Evolutionary conservation across 1,140 invertebrate species (phyloP), one percentile per base, ranked within the genome.

Genomic region (Caenorhabditis tropicalis): DNA sequence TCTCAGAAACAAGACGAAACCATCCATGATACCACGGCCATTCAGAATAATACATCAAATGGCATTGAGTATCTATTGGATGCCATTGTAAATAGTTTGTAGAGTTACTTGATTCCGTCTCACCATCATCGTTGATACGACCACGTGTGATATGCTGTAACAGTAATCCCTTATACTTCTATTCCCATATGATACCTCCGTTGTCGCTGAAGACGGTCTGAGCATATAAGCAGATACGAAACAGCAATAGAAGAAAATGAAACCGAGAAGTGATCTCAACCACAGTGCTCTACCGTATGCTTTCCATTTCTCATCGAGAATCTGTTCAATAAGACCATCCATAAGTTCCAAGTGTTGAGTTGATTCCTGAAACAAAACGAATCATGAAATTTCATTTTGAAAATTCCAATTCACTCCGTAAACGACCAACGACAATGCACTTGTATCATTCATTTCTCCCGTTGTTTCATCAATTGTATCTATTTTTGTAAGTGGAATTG

Each of bases 221-320:
- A 70, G 87, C 89, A 90, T 90, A 82, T 90, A 90, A 1, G 89
- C 89, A 27, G 82, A 85, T 53, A 89, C 90, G 56, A 87, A 88
- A 53, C 91, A 82, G 49, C 83, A 43, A 80, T 89, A 90, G 51
- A 89, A 90, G 27, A 90, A 82, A 33, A 86, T 31, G 74, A 90
- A 90, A 21, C 80, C 82, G 21, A 85, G 19, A 19, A 90, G 49
- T 27, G 89, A 90, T 53, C 53, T 85, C 43, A 79, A 60, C 90
- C 81, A 83, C 43, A 65, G 39, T 21, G 27, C 56, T 74, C 39
- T 82, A 43, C 81, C 83, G 33, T 53, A 86, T n/a, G 83, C 48
- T 88, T 97, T 96, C 97, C 97, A 99, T 93, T 99, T 99, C 0
- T 96, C 96, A 90, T 97, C 95, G 10, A 99, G 91, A 12, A 99